phyloP scores from a whole-genome alignment of 2,888 invertebrate species.

The Camponotus fellah region DNA sequence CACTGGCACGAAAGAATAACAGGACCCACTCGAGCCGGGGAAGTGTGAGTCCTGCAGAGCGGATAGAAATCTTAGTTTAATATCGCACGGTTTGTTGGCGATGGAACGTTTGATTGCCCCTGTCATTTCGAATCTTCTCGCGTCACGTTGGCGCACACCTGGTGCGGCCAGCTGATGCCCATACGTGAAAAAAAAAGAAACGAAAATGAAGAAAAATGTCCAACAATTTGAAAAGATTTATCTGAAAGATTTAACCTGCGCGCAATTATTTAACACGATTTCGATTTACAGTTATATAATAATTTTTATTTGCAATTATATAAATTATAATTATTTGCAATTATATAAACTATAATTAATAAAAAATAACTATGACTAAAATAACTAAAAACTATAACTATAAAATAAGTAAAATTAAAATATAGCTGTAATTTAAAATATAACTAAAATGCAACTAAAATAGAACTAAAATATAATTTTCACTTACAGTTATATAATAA shows the following conservation, averaged over 20 bases:
- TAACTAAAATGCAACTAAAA: too few species aligned
- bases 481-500: background rate
- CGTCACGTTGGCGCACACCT: background rate
- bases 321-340: too few species aligned
- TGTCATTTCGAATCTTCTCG: constrained; percentile 17
- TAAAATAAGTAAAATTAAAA: too few species aligned
- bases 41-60: constrained; percentile 5
- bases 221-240: constrained; percentile 1
- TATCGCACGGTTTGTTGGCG: constrained; percentile 27
- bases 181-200: background rate
- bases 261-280: background rate
- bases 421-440: too few species aligned
- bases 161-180: background rate
- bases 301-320: too few species aligned
- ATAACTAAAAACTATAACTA: too few species aligned
- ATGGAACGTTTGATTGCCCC: constrained; percentile 31
- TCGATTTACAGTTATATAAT: background rate
- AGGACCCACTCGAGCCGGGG: background rate
- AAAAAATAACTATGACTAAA: too few species aligned
- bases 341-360: too few species aligned
- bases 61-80: constrained; percentile 38
- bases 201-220: background rate
- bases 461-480: too few species aligned
- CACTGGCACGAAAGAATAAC: constrained; percentile 26
- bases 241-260: background rate